phyloP scores from a whole-genome alignment of 2,888 invertebrate genomes.

The Clunio marinus region DNA sequence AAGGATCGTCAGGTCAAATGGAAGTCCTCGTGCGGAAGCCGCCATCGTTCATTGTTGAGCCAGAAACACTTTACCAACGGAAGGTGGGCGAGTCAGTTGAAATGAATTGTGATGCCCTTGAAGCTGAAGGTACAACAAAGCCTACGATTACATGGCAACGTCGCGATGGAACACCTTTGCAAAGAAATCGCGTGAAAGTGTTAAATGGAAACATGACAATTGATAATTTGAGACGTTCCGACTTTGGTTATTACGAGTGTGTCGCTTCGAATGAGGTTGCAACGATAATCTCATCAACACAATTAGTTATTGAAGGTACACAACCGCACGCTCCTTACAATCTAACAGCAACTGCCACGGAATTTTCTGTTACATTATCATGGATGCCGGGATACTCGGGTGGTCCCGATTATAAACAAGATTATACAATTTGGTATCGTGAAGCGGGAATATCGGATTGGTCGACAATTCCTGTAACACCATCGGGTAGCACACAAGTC shows the following conservation, averaged over 20 bases:
- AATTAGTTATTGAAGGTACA: constrained; percentile 87
- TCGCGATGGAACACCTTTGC: constrained; percentile 75
- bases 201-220: constrained; percentile 88
- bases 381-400: constrained; percentile 97
- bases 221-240: constrained; percentile 76
- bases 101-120: constrained; percentile 91
- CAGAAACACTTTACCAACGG: constrained; percentile 85
- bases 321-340: constrained; percentile 97
- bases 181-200: constrained; percentile 72
- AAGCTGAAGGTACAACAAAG: constrained; percentile 86
- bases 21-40: constrained; percentile 89
- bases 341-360: constrained; percentile 81
- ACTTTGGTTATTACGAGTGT: constrained; percentile 95
- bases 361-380: constrained; percentile 82
- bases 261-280: constrained; percentile 93
- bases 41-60: constrained; percentile 84
- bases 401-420: constrained; percentile 90
- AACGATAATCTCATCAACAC: constrained; percentile 85
- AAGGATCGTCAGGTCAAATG: constrained; percentile 78
- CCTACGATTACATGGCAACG: constrained; percentile 88
- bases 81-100: constrained; percentile 87
- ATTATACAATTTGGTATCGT: constrained; percentile 92
- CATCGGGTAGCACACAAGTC: constrained; percentile 81
- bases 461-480: constrained; percentile 90
- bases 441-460: constrained; percentile 84